A percentile compares a stretch with the other conserved stretches of the same genome.
Conservation (phyloP, 2,797 vertebrate genomes). For the Peromyscus nudipes region DNA sequence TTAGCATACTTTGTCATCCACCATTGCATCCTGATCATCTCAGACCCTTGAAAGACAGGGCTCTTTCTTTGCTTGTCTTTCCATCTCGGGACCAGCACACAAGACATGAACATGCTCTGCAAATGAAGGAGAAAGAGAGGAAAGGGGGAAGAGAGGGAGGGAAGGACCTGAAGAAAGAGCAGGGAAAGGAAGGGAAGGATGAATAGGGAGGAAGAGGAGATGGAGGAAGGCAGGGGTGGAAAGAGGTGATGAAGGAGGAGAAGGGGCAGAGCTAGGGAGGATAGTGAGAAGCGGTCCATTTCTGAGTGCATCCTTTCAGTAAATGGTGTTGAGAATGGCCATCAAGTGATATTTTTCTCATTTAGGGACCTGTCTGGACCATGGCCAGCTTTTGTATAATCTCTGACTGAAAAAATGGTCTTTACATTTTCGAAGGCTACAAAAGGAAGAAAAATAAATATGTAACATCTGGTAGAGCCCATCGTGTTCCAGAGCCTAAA, state of each 20-base stretch:
- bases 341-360: background rate
- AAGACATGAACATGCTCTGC: background rate
- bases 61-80: background rate
- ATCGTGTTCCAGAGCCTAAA: background rate
- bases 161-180: background rate
- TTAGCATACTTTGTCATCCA: background rate
- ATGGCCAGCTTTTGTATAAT: background rate
- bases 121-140: background rate
- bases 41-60: background rate
- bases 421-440: constrained; percentile 24
- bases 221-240: accelerated
- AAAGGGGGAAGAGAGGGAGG: background rate
- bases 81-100: background rate
- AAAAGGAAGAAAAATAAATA: background rate
- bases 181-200: background rate
- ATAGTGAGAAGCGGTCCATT: accelerated
- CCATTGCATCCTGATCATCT: background rate
- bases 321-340: background rate
- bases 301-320: background rate
- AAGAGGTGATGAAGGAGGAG: background rate
- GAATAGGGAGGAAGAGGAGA: no score
- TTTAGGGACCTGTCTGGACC: background rate
- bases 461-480: background rate
- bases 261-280: no score
- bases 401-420: background rate